Evolutionary conservation across 2,797 vertebrate species (phyloP).

Genomic region (Cirrhinus molitorella): DNA sequence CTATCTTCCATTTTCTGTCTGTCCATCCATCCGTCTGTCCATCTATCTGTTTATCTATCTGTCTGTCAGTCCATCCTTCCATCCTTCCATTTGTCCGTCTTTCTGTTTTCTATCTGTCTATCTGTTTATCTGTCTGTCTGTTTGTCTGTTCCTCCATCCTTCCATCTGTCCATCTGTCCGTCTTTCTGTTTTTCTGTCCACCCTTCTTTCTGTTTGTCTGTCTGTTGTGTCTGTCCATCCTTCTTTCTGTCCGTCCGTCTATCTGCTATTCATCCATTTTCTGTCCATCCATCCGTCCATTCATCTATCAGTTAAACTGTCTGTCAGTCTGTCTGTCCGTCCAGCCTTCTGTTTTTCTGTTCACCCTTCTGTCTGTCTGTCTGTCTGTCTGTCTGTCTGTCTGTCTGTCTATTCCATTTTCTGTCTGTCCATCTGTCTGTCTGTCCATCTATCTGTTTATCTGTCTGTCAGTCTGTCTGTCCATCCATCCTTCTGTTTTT

Average conservation of each 20-base stretch:
- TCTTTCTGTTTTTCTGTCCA: too few relatives aligned
- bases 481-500: too few relatives aligned
- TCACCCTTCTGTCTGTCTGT: neutral
- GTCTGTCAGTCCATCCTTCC: neutral
- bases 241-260: neutral
- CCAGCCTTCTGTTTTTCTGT: too few relatives aligned
- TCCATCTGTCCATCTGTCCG: neutral
- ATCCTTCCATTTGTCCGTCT: fast-evolving
- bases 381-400: neutral
- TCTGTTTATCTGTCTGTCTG: too few relatives aligned
- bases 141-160: fast-evolving
- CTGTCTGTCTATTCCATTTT: too few relatives aligned
- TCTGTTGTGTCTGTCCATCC: neutral
- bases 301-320: neutral
- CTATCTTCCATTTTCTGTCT: fast-evolving
- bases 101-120: too few relatives aligned
- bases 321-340: too few relatives aligned
- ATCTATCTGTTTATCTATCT: neutral
- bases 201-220: too few relatives aligned
- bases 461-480: too few relatives aligned
- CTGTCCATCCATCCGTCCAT: neutral
- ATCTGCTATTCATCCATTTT: neutral
- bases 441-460: too few relatives aligned
- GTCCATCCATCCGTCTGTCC: fast-evolving
- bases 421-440: too few relatives aligned